Evolutionary conservation across 2,888 invertebrate species (phyloP).

Genomic region (Diachrysia chrysitis): DNA sequence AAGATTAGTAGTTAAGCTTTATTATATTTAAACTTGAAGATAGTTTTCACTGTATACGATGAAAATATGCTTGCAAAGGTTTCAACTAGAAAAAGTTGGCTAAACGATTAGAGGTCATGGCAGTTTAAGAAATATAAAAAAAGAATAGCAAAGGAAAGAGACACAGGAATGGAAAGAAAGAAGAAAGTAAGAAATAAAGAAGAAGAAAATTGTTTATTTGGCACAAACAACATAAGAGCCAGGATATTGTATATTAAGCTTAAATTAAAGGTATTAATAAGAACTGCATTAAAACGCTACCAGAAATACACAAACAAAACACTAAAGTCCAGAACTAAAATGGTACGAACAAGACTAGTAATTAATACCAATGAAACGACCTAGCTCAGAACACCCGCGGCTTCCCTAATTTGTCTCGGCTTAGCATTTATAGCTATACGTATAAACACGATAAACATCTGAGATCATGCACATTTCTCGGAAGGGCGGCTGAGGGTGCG

Average conservation of each 20-base stretch:
- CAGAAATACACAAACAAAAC: background rate
- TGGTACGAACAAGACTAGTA: conserved; percentile 16
- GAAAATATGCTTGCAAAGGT: no score
- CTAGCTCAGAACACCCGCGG: conserved; percentile 25
- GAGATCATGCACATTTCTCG: conserved; percentile 63
- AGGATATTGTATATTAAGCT: no score
- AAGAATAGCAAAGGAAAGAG: no score
- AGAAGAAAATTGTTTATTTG: no score
- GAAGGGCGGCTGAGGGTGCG: conserved; percentile 58
- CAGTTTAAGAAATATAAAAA: no score
- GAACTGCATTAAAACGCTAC: no score
- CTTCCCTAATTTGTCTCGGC: conserved; percentile 52
- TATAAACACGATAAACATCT: conserved; percentile 57
- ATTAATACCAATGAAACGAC: conserved; percentile 25
- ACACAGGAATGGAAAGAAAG: no score
- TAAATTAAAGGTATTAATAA: no score
- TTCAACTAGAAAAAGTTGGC: no score
- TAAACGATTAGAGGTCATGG: no score
- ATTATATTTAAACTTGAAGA: background rate
- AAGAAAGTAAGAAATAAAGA: no score
- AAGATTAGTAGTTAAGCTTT: background rate
- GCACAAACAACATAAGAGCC: no score
- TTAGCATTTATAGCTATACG: conserved; percentile 40
- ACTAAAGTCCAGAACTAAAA: background rate
- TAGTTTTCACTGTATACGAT: background rate